A percentile compares a stretch with the other conserved stretches of the same genome.
phyloP scores from a whole-genome alignment of 2,113 vertebrate species.

The Peromyscus polionotus region DNA sequence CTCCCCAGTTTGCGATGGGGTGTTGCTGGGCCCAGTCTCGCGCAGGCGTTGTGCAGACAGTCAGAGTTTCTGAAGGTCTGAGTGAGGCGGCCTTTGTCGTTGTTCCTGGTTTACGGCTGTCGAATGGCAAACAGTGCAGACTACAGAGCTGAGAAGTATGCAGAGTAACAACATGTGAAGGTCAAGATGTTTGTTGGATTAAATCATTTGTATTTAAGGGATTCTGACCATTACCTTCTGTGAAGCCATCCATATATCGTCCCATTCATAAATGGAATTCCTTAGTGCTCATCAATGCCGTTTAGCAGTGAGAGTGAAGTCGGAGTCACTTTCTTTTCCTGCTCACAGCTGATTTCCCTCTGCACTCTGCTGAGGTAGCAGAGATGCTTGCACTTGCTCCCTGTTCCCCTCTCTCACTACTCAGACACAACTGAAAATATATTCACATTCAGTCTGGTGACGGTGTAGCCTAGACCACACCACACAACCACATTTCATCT shows the following conservation, averaged over 20 bases:
- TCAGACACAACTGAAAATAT: neutral
- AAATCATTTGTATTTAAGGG: neutral
- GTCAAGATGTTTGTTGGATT: neutral
- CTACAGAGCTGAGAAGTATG: conserved; percentile 31
- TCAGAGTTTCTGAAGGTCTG: neutral
- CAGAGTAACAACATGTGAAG: conserved; percentile 13
- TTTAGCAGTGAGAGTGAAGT: conserved; percentile 8
- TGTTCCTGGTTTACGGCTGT: neutral
- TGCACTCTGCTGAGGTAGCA: conserved; percentile 46
- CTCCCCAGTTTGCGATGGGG: neutral
- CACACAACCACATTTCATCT: neutral
- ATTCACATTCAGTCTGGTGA: neutral
- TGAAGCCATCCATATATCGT: neutral
- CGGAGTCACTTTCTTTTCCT: neutral
- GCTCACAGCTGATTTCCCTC: conserved; percentile 19
- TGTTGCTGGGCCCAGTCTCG: neutral
- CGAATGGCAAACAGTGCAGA: neutral
- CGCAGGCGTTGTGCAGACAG: neutral
- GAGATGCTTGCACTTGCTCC: neutral
- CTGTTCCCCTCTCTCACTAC: neutral
- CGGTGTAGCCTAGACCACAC: neutral
- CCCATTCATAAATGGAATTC: neutral
- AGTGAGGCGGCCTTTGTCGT: neutral
- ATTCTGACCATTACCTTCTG: conserved; percentile 9
- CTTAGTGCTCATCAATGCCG: neutral